A percentile compares a stretch with the other conserved stretches of the same genome.
Conservation (phyloP, 2,113 vertebrate species). For the Notechis scutatus region DNA sequence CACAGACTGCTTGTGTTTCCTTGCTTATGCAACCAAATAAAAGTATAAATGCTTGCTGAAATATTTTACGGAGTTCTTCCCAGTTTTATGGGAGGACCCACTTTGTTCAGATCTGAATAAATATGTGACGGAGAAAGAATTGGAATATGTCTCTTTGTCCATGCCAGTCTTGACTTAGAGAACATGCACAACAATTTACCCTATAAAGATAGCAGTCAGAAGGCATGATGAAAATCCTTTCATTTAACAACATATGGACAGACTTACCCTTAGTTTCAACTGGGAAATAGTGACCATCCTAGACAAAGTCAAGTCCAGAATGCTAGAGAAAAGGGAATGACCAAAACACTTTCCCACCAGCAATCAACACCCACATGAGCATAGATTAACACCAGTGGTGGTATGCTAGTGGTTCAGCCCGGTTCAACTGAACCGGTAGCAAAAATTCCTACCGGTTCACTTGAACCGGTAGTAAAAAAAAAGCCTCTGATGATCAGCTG, state of each 20-base stretch:
- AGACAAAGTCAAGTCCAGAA: neutral
- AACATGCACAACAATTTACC: neutral
- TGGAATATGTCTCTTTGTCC: neutral
- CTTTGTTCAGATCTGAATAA: too few species aligned
- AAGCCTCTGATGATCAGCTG: too few species aligned
- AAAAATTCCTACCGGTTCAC: too few species aligned
- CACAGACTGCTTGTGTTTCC: too few species aligned
- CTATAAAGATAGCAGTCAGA: neutral
- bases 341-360: neutral
- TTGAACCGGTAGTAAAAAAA: too few species aligned
- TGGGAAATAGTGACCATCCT: neutral
- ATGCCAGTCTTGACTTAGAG: neutral
- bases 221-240: neutral
- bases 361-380: neutral
- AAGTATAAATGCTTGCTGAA: too few species aligned
- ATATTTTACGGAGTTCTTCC: too few species aligned
- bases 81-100: too few species aligned
- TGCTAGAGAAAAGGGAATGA: neutral
- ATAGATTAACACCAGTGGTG: neutral
- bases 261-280: neutral
- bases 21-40: too few species aligned
- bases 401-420: too few species aligned
- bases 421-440: too few species aligned
- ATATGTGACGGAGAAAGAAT: too few species aligned
- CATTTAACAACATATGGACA: neutral